Base-by-base conservation (phyloP, 2,113 vertebrate species). In the Sphyrna mokarran region DNA sequence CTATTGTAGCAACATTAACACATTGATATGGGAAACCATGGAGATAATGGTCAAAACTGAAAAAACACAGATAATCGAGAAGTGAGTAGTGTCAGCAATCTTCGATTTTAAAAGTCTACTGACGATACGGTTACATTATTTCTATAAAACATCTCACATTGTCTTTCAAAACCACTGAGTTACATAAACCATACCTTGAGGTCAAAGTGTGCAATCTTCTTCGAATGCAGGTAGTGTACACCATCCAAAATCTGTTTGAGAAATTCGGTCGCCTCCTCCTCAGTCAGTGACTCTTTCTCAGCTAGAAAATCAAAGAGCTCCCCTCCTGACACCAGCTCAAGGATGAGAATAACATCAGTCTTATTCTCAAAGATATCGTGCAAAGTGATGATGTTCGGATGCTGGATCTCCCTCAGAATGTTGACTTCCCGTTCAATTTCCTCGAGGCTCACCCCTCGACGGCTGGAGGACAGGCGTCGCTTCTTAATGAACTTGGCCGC, bases 401-500 rank as follows among this genome's bases (percentile, higher is more conserved):
- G 99, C 97, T 99, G 98, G 97, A 99, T 99, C 97, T 99, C 98
- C 0, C 99, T 97, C 96, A 99, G 97, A 97, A 99, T 99, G 97
- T 99, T 98, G 96, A 99, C 99, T 97, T 99, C 99, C 0, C 99
- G 97, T 97, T 99, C 98, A 0, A 99, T 99, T 98, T 99, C 99
- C 96, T 99, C 99, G 0, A 99, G 97, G 97, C 99, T 99, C 97
- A 99, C 99, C 0, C 99, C 99, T 0, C 99, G 97, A 2, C 99
- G 98, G 97, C 99, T 99, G 78, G 99, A 99, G 0, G 99, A 99
- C 95, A 99, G 97, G 0, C 99, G 98, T 0, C 99, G 98, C 97
- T 99, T 99, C 97, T 99, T 99, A 97, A 99, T 99, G 97, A 99
- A 99, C 96, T 99, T 99, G 95, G 98, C 99, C 0, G 99, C 99